Conservation (phyloP, 92 coral and sea anemone species). For the Porites evermanni region DNA sequence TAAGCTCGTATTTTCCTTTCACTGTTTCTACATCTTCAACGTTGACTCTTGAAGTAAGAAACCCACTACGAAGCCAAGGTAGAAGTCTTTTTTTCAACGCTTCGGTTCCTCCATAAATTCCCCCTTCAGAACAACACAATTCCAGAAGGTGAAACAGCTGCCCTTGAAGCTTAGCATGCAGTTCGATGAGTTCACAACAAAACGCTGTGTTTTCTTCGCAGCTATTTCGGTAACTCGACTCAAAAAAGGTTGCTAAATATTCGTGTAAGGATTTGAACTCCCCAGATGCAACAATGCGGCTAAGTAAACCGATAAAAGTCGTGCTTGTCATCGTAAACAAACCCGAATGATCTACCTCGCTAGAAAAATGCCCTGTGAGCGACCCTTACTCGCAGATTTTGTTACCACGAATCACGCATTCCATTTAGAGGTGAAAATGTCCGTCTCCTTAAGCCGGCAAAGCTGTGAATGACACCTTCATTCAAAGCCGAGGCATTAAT, state of each 20-base stretch:
- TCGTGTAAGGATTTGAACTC: constrained; percentile 72
- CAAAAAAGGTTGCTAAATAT: constrained; percentile 63
- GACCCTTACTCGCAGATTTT: constrained; percentile 9
- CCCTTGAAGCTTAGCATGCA: constrained; percentile 77
- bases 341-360: background rate
- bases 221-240: constrained; percentile 76
- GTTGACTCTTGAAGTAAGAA: constrained; percentile 44
- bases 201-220: constrained; percentile 81
- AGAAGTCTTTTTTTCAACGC: constrained; percentile 73
- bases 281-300: constrained; percentile 69
- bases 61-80: constrained; percentile 78
- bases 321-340: constrained; percentile 44
- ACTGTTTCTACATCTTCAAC: constrained; percentile 48
- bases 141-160: constrained; percentile 82
- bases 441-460: background rate
- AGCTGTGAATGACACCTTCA: constrained; percentile 10
- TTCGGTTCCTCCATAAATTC: constrained; percentile 74
- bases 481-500: background rate
- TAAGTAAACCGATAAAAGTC: constrained; percentile 74
- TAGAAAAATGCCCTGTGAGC: constrained; percentile 10
- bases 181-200: constrained; percentile 80
- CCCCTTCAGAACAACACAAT: constrained; percentile 81
- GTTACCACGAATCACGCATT: constrained; percentile 46
- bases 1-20: constrained; percentile 71
- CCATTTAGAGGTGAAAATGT: constrained; percentile 1